Conservation (phyloP, 2,113 vertebrate species). For the Rhabdomys dilectus region DNA sequence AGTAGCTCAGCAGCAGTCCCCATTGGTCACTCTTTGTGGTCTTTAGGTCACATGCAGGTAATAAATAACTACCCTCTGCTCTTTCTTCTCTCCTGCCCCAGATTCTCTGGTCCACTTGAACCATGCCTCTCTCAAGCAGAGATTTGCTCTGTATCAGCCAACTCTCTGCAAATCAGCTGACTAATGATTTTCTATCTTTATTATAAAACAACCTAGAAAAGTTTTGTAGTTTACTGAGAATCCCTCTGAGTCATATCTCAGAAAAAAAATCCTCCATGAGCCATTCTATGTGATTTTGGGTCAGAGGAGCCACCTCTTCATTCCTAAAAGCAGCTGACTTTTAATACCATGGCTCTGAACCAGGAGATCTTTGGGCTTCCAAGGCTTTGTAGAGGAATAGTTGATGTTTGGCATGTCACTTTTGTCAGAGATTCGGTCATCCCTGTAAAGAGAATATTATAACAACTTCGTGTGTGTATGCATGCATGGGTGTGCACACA, state of each 20-base stretch:
- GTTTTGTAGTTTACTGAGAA: constrained; percentile 33
- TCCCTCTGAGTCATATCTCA: constrained; percentile 51
- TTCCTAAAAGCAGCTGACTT: neutral
- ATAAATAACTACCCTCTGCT: neutral
- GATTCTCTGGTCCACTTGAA: constrained; percentile 41
- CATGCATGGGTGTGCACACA: too few relatives aligned
- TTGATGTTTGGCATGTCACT: neutral
- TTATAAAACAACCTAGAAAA: constrained; percentile 72
- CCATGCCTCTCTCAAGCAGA: constrained; percentile 53
- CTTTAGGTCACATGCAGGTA: neutral
- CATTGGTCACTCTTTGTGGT: neutral
- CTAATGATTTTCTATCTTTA: constrained; percentile 51
- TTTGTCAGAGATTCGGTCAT: neutral
- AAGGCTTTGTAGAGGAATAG: neutral
- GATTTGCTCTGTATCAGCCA: constrained; percentile 45
- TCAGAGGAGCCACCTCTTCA: neutral
- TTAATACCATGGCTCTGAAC: neutral
- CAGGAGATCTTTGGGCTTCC: neutral
- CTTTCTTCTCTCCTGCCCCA: constrained; percentile 42
- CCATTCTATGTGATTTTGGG: constrained; percentile 46
- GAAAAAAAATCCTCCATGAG: constrained; percentile 33
- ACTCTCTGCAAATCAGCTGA: constrained; percentile 22
- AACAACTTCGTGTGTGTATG: neutral
- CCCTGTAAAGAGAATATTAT: neutral
- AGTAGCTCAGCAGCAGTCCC: neutral